Conservation (phyloP, 37 sponge, comb jelly and placozoan species). For the Chondrosia reniformis region DNA sequence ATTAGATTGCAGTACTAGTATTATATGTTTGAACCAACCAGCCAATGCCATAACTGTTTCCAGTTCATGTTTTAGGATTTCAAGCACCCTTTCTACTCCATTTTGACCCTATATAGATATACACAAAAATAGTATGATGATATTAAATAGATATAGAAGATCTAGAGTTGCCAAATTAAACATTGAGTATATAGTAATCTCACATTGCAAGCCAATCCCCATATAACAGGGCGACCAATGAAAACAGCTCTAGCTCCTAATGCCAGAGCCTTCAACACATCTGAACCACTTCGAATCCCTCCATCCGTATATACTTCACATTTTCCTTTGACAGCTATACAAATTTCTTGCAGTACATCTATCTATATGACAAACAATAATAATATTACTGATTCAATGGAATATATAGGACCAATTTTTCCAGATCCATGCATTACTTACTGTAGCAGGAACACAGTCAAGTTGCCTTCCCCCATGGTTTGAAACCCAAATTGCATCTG, state of each 20-base stretch:
- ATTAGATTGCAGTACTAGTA: no score
- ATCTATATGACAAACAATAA: constrained; percentile 46
- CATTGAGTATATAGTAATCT: no score
- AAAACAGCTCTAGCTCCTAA: constrained; percentile 89
- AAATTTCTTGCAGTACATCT: constrained; percentile 79
- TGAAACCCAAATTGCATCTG: constrained; percentile 6
- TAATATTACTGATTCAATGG: no score
- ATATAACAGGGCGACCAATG: constrained; percentile 82
- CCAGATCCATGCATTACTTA: no score
- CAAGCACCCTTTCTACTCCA: constrained; percentile 67
- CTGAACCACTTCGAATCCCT: constrained; percentile 84
- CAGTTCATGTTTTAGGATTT: constrained; percentile 68
- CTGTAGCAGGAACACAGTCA: constrained; percentile 12
- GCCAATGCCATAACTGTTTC: constrained; percentile 66
- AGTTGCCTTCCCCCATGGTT: constrained; percentile 10
- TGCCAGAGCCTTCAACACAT: constrained; percentile 89
- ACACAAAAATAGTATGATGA: no score
- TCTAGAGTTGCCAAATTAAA: no score
- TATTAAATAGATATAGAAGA: no score
- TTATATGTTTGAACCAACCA: no score
- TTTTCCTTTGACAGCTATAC: constrained; percentile 52
- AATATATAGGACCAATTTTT: no score
- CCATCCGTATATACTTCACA: constrained; percentile 86
- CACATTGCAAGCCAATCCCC: constrained; percentile 84
- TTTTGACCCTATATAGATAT: constrained; percentile 44